phyloP scores from a whole-genome alignment of 1,140 invertebrate genomes.

The Sarcophaga peregrina region DNA sequence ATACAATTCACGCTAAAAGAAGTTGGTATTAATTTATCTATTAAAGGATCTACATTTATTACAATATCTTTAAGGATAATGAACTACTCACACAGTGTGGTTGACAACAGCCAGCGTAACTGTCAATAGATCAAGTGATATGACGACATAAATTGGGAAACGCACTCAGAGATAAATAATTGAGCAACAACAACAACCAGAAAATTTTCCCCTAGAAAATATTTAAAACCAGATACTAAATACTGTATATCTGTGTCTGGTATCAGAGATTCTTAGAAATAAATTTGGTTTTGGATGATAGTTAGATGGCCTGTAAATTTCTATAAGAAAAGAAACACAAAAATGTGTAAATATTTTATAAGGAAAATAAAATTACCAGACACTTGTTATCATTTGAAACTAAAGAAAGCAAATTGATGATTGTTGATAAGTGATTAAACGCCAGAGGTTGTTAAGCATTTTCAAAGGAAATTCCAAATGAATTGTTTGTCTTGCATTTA shows the following conservation, averaged over 20 bases:
- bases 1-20: no score
- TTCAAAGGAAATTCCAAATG: neutral
- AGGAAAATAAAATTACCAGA: neutral
- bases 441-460: neutral
- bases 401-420: neutral
- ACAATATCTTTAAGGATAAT: neutral
- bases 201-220: no score
- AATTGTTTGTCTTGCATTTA: neutral
- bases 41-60: neutral
- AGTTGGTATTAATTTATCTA: no score
- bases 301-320: no score
- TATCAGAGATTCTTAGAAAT: no score
- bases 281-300: no score
- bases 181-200: no score
- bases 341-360: conserved; percentile 6
- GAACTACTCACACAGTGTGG: neutral
- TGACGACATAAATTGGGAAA: neutral
- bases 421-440: neutral
- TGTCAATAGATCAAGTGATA: conserved; percentile 8
- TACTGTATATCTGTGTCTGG: no score
- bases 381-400: conserved; percentile 9
- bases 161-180: no score
- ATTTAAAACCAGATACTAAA: no score
- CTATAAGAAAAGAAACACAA: no score
- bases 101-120: neutral